Evolutionary conservation across 2,888 invertebrate genomes (phyloP).

Genomic region (Sclerodermus sp.): DNA sequence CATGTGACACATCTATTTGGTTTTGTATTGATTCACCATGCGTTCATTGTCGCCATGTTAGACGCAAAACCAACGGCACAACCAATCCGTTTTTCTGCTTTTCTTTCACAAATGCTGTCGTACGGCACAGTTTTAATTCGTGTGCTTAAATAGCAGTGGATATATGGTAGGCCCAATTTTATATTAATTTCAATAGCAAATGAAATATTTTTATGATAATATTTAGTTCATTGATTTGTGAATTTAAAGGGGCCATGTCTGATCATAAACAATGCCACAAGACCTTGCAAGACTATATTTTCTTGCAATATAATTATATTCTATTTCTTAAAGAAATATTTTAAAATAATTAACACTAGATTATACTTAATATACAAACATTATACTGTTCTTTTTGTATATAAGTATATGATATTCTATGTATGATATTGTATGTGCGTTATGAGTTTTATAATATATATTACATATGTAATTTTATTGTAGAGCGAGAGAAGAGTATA

Average conservation of each 20-base stretch:
- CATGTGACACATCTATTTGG: slow-evolving; percentile 33
- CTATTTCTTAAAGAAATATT: neutral
- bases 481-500: slow-evolving; percentile 58
- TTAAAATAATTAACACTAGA: neutral
- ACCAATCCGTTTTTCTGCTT: slow-evolving; percentile 25
- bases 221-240: no score
- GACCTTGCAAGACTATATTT: neutral
- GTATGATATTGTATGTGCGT: no score
- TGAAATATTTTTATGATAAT: neutral
- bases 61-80: slow-evolving; percentile 29
- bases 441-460: neutral
- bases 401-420: no score
- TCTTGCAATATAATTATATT: neutral
- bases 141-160: slow-evolving; percentile 38
- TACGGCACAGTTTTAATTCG: slow-evolving; percentile 30
- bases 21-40: slow-evolving; percentile 38
- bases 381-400: no score
- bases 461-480: slow-evolving; percentile 9
- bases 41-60: slow-evolving; percentile 32
- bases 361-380: no score
- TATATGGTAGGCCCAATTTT: slow-evolving; percentile 27
- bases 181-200: neutral
- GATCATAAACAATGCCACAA: no score
- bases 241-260: no score
- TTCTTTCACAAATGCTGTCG: slow-evolving; percentile 32